phyloP scores from a whole-genome alignment of 2,888 invertebrate species.

The Acanthosepion esculentum region DNA sequence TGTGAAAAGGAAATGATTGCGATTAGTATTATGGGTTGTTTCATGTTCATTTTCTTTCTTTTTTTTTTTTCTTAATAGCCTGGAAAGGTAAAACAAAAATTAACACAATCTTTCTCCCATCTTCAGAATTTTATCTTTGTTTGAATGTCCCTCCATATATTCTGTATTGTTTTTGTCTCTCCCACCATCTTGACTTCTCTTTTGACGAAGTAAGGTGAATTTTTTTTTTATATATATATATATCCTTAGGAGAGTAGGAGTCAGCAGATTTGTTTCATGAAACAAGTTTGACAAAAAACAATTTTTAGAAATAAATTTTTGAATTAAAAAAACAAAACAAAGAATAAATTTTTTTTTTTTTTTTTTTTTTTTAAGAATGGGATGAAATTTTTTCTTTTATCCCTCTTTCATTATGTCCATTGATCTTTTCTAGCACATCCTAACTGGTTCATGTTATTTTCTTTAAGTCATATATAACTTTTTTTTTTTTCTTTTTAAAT shows the following conservation, averaged over 20 bases:
- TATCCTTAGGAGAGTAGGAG: background rate
- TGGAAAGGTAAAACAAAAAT: background rate
- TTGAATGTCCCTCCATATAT: too few relatives aligned
- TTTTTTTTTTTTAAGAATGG: background rate
- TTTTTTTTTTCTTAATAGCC: background rate
- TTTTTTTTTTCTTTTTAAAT: too few relatives aligned
- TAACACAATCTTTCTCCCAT: background rate
- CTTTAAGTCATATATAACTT: too few relatives aligned
- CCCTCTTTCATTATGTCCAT: too few relatives aligned
- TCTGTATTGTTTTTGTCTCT: too few relatives aligned
- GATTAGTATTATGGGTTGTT: too few relatives aligned
- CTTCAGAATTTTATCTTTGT: background rate
- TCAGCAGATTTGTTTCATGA: background rate
- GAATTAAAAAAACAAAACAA: background rate
- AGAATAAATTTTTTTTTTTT: background rate
- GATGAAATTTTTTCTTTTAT: too few relatives aligned
- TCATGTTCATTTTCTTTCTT: too few relatives aligned
- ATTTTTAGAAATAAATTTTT: constrained; percentile 33
- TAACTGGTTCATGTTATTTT: too few relatives aligned
- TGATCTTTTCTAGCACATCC: too few relatives aligned
- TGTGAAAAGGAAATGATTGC: background rate
- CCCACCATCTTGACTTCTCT: background rate
- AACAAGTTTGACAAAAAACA: background rate
- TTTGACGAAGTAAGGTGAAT: background rate
- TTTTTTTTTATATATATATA: background rate